These are phyloP conservation scores for Archips xylosteana DNA, from an alignment of 2,888 invertebrate genomes.

Conservation along the genomic window DNA sequence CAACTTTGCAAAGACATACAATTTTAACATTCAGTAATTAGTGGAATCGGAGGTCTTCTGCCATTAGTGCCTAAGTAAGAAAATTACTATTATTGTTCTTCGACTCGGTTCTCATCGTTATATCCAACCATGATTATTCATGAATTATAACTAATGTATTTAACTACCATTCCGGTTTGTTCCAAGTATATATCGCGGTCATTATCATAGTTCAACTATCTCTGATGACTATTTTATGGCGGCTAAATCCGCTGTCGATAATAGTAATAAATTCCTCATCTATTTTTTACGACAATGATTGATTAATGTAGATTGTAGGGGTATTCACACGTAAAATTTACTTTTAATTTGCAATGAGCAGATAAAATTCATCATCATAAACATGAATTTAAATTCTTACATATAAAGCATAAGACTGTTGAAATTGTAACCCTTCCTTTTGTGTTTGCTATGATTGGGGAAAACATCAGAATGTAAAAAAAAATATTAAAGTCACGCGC, in stretches of 20 bases:
- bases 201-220: not conserved
- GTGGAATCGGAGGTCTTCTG: conserved; percentile 14
- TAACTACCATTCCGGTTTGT: conserved; percentile 9
- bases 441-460: no score
- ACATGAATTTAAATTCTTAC: no score
- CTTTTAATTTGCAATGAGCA: no score
- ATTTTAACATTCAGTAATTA: conserved; percentile 26
- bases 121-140: conserved; percentile 8
- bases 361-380: no score
- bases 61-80: conserved; percentile 18
- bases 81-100: conserved; percentile 29
- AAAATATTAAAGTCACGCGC: no score
- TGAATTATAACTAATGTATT: conserved; percentile 27
- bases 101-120: conserved; percentile 35
- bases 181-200: conserved; percentile 4
- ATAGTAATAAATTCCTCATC: conserved; percentile 7
- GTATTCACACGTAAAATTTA: not conserved
- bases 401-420: no score
- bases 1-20: conserved; percentile 3
- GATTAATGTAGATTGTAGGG: not conserved
- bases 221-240: conserved; percentile 14
- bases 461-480: no score
- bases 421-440: no score
- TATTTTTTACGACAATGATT: not conserved
- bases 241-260: conserved; percentile 18